Evolutionary conservation across 1,140 invertebrate species (phyloP).

Genomic region (Spodoptera litura): DNA sequence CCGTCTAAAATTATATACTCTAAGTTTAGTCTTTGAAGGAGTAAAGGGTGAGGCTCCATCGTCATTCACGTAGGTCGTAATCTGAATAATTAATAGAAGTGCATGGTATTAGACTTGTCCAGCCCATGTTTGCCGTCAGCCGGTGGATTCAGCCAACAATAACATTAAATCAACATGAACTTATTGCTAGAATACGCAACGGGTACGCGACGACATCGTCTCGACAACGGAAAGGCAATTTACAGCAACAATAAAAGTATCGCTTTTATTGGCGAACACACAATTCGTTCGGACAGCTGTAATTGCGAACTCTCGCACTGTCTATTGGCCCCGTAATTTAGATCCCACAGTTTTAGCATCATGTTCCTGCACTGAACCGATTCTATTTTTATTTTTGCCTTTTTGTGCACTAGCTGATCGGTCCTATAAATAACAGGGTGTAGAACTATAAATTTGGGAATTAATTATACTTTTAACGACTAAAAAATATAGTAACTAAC

Average conservation of each 20-base stretch:
- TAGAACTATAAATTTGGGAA: constrained; percentile 26
- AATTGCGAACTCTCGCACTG: constrained; percentile 70
- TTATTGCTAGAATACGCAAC: constrained; percentile 55
- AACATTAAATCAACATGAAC: constrained; percentile 63
- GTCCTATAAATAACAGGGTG: constrained; percentile 28
- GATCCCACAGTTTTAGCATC: constrained; percentile 63
- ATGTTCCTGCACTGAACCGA: constrained; percentile 42
- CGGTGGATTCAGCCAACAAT: constrained; percentile 56
- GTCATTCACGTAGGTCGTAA: constrained; percentile 2
- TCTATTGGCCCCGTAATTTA: constrained; percentile 68
- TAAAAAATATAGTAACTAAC: background rate
- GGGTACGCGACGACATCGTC: constrained; percentile 65
- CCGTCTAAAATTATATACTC: background rate
- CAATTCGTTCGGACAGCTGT: constrained; percentile 79
- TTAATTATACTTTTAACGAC: constrained; percentile 39
- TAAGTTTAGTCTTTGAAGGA: background rate
- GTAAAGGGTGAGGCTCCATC: background rate
- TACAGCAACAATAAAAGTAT: constrained; percentile 82
- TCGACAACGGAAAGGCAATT: constrained; percentile 73
- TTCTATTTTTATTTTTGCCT: constrained; percentile 42
- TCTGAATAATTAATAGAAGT: constrained; percentile 37
- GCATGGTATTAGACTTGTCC: constrained; percentile 18
- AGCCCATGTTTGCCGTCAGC: background rate
- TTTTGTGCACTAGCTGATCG: constrained; percentile 38
- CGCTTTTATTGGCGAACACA: constrained; percentile 79